These are phyloP conservation scores for Hydrolagus affinis DNA, from an alignment of 2,113 vertebrate genomes.

Conservation along the genomic window DNA sequence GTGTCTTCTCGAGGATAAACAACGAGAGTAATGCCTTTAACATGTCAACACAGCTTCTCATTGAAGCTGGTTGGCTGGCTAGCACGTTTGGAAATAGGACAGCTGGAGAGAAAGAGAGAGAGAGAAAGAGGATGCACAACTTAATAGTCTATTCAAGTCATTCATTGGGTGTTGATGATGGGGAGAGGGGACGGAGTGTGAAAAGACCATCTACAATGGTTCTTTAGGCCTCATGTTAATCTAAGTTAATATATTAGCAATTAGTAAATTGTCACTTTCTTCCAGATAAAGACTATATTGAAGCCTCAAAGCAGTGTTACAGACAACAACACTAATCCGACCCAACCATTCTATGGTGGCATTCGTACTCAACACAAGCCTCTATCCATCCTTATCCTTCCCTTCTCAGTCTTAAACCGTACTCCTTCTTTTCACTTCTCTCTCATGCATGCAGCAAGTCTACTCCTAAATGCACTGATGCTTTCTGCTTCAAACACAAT, in stretches of 20 bases:
- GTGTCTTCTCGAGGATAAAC: background rate
- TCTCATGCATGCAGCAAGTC: too few relatives aligned
- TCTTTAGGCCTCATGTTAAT: background rate
- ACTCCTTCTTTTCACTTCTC: too few relatives aligned
- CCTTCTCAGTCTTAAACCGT: too few relatives aligned
- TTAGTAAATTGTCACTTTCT: background rate
- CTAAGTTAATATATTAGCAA: background rate
- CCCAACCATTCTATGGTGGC: too few relatives aligned
- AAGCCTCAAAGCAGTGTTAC: background rate
- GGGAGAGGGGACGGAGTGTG: background rate
- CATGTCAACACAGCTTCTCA: background rate
- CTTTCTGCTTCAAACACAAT: background rate
- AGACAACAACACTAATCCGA: too few relatives aligned
- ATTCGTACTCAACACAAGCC: too few relatives aligned
- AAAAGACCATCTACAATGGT: background rate
- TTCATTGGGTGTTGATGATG: background rate
- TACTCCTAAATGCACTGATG: background rate
- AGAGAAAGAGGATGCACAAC: background rate
- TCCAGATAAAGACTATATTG: background rate
- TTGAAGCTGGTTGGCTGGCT: background rate
- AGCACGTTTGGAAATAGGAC: too few relatives aligned
- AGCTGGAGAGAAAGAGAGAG: too few relatives aligned
- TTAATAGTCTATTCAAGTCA: background rate
- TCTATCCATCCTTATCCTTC: too few relatives aligned
- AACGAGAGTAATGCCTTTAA: slow-evolving; percentile 7